These are phyloP conservation scores for Sitta carolinensis DNA, from an alignment of 2,797 vertebrate species.

Conservation along the genomic window DNA sequence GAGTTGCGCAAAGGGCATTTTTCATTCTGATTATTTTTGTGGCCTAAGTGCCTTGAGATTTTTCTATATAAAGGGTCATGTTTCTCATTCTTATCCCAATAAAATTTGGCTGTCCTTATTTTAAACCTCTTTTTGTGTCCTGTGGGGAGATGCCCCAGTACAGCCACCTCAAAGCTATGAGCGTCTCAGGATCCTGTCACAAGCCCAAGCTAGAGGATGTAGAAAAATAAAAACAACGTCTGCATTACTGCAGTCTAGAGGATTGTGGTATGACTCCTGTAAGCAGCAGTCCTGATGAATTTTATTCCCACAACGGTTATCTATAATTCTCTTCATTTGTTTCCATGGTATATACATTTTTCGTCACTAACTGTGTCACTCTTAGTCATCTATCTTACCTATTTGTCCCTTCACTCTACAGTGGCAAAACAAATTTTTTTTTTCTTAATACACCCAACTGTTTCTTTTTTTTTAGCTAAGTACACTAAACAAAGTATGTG, in stretches of 20 bases:
- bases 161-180: not conserved
- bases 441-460: rapidly evolving
- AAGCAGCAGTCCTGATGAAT: not conserved
- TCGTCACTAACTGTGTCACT: not conserved
- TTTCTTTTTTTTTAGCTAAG: not conserved
- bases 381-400: not conserved
- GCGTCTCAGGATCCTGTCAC: not conserved
- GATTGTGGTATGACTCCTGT: too few species aligned
- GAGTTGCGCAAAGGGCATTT: rapidly evolving
- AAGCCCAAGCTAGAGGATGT: not conserved
- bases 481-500: not conserved
- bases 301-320: not conserved
- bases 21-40: not conserved
- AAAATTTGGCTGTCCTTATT: not conserved
- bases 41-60: not conserved
- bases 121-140: not conserved
- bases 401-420: not conserved
- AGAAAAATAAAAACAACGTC: not conserved
- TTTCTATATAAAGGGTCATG: not conserved
- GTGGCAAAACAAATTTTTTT: not conserved
- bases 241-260: not conserved
- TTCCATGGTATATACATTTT: not conserved
- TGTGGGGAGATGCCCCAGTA: not conserved
- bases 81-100: not conserved
- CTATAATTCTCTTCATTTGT: not conserved